These are phyloP conservation scores for Kradibia gibbosae DNA, from an alignment of 1,140 invertebrate species.

Conservation along the genomic window DNA sequence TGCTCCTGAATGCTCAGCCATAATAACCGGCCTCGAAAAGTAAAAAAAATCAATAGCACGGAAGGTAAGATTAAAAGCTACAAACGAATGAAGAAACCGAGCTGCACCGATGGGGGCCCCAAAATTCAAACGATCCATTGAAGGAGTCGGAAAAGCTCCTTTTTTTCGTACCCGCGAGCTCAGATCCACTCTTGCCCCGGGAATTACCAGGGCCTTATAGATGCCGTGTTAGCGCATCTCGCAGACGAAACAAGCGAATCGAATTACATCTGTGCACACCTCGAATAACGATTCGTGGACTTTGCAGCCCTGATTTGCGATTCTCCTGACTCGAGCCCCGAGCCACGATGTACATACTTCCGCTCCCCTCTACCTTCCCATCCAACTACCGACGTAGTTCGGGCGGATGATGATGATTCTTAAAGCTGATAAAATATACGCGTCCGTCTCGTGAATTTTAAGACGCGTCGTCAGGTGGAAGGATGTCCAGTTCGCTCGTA, in stretches of 20 bases:
- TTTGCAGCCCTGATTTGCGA: neutral
- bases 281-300: conserved; percentile 33
- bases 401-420: neutral
- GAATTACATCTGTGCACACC: conserved; percentile 21
- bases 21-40: neutral
- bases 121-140: neutral
- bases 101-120: neutral
- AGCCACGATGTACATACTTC: neutral
- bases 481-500: neutral
- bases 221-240: neutral
- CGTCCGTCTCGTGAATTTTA: neutral
- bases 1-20: no score
- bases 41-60: neutral
- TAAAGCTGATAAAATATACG: neutral
- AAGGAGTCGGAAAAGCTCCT: neutral
- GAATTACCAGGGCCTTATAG: neutral
- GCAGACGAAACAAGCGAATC: conserved; percentile 19
- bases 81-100: neutral
- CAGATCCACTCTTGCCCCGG: neutral
- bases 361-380: no score
- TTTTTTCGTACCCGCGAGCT: neutral
- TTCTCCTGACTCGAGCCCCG: neutral
- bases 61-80: neutral
- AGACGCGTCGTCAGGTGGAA: conserved; percentile 10
- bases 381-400: no score